Conservation (phyloP, 2,113 vertebrate species). For the Microcebus jonahi region DNA sequence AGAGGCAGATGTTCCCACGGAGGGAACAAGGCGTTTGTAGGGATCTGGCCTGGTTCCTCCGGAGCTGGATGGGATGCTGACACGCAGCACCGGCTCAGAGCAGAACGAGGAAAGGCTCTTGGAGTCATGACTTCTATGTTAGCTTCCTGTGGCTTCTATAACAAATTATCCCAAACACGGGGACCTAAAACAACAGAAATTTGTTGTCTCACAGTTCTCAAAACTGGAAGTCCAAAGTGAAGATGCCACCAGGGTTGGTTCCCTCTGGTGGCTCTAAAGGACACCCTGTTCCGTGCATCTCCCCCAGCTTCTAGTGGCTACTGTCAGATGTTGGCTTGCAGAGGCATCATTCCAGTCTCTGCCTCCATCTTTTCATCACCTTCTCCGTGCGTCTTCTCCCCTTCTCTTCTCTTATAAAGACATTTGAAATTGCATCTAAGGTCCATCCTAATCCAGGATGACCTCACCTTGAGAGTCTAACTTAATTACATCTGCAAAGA, state of each 20-base stretch:
- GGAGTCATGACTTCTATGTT: background rate
- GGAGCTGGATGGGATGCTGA: background rate
- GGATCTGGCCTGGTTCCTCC: background rate
- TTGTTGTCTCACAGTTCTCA: background rate
- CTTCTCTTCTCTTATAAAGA: background rate
- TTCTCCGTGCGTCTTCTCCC: background rate
- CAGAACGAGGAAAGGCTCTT: background rate
- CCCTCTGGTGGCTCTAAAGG: background rate
- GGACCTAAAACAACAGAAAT: background rate
- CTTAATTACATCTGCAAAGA: background rate
- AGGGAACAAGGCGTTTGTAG: background rate
- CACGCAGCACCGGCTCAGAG: background rate
- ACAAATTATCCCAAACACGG: background rate
- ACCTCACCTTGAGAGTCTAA: background rate
- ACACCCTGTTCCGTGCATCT: background rate
- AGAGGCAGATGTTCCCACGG: conserved; percentile 32
- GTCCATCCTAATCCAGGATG: background rate
- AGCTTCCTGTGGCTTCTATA: background rate
- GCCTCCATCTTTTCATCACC: background rate
- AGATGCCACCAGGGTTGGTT: background rate
- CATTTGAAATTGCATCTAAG: background rate
- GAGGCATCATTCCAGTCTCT: background rate
- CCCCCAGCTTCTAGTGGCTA: background rate
- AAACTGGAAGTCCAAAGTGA: background rate
- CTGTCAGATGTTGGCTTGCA: background rate